phyloP scores from a whole-genome alignment of 1,140 invertebrate genomes.

The Neodiprion pinetum region DNA sequence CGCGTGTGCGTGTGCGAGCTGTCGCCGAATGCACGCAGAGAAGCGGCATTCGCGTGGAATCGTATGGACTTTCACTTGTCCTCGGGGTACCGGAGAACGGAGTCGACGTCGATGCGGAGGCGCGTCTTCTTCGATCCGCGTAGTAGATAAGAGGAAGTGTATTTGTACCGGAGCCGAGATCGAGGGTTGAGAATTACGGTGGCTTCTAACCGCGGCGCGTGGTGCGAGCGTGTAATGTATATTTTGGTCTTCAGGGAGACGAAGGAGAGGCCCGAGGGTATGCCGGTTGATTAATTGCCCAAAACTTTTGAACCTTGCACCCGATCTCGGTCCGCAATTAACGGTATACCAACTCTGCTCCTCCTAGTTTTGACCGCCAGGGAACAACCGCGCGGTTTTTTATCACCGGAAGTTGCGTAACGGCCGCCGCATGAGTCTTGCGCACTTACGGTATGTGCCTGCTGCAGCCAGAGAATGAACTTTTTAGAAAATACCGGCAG shows the following conservation, averaged over 20 bases:
- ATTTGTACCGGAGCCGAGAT: too few relatives aligned
- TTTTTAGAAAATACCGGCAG: too few relatives aligned
- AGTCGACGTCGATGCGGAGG: neutral
- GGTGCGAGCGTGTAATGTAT: too few relatives aligned
- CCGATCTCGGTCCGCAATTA: neutral
- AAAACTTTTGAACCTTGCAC: constrained; percentile 6
- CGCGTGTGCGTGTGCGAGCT: neutral
- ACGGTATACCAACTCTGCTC: neutral
- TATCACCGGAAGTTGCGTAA: constrained; percentile 1
- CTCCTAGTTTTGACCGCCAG: neutral
- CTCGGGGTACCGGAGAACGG: neutral
- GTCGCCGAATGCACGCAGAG: neutral
- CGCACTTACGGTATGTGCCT: too few relatives aligned
- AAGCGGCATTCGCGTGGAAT: too few relatives aligned
- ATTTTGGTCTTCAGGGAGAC: too few relatives aligned
- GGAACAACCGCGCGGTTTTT: neutral
- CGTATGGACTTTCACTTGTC: neutral
- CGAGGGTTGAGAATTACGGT: too few relatives aligned
- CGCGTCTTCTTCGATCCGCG: neutral
- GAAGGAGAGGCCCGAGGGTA: too few relatives aligned
- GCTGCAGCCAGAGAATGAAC: too few relatives aligned
- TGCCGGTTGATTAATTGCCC: neutral
- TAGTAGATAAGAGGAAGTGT: neutral
- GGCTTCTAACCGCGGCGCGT: too few relatives aligned
- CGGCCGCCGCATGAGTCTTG: neutral